Percentiles rank a stretch among this genome's conserved stretches.
These are phyloP conservation scores for Hypolimnas misippus DNA, from an alignment of 2,888 invertebrate genomes.

Conservation along the genomic window DNA sequence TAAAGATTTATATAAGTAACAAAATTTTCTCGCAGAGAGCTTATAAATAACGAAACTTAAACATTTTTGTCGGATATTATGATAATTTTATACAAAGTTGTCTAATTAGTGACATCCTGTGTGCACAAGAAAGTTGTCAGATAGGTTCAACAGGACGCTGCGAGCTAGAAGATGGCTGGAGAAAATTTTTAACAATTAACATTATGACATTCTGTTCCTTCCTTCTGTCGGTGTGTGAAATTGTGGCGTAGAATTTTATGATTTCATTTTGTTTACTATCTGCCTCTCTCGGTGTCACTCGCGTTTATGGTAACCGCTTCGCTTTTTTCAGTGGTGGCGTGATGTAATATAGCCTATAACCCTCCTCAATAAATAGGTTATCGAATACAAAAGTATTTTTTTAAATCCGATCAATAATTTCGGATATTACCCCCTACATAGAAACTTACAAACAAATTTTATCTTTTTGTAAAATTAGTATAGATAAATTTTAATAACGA, in stretches of 20 bases:
- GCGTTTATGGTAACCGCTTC: no score
- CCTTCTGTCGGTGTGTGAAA: neutral
- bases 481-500: neutral
- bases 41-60: neutral
- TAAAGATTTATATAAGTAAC: neutral
- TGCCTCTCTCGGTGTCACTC: no score
- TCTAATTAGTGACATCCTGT: constrained; percentile 23
- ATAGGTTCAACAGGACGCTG: constrained; percentile 30
- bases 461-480: no score
- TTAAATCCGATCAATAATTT: no score
- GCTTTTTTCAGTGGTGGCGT: no score
- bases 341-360: no score
- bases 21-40: neutral
- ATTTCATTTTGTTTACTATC: no score
- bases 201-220: neutral
- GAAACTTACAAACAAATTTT: no score
- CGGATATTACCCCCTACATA: no score
- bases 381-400: no score
- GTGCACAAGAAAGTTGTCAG: constrained; percentile 27
- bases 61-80: neutral
- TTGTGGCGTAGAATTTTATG: neutral
- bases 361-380: no score
- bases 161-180: constrained; percentile 7
- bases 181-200: constrained; percentile 15
- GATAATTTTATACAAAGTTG: constrained; percentile 19